Percentiles rank a stretch among this genome's conserved stretches.
Evolutionary conservation across 2,113 vertebrate species (phyloP).

Genomic region (Pelecanoides urinatrix): DNA sequence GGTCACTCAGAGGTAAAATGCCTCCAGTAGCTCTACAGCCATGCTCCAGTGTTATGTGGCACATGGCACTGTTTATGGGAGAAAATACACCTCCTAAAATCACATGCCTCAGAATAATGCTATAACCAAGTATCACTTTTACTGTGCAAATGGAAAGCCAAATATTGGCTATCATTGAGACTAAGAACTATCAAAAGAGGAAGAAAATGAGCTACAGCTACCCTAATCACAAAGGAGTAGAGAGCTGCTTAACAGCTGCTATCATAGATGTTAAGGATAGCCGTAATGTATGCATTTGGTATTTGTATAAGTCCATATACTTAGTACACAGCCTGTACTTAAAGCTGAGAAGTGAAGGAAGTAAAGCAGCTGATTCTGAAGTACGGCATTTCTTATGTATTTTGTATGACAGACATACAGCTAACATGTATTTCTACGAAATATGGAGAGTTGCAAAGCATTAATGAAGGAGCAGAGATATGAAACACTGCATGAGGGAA

Average conservation of each 20-base stretch:
- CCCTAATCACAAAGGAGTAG: not conserved
- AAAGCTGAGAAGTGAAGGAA: not conserved
- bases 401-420: not conserved
- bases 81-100: not conserved
- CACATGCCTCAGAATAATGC: not conserved
- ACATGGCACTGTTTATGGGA: not conserved
- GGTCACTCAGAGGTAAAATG: not conserved
- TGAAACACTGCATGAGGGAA: not conserved
- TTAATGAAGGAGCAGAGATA: not conserved
- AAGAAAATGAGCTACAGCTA: not conserved
- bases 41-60: not conserved
- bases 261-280: not conserved
- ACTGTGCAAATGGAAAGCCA: not conserved
- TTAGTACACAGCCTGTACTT: not conserved
- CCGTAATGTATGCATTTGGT: not conserved
- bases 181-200: not conserved
- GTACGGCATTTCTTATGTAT: not conserved
- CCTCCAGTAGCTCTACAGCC: not conserved
- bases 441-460: not conserved
- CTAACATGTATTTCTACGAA: not conserved
- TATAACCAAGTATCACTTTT: not conserved
- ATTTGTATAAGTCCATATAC: not conserved
- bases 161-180: not conserved
- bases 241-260: not conserved
- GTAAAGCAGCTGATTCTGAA: not conserved